A percentile compares a stretch with the other conserved stretches of the same genome.
phyloP scores from a whole-genome alignment of 1,140 invertebrate genomes.

The Drosophila ogumai region DNA sequence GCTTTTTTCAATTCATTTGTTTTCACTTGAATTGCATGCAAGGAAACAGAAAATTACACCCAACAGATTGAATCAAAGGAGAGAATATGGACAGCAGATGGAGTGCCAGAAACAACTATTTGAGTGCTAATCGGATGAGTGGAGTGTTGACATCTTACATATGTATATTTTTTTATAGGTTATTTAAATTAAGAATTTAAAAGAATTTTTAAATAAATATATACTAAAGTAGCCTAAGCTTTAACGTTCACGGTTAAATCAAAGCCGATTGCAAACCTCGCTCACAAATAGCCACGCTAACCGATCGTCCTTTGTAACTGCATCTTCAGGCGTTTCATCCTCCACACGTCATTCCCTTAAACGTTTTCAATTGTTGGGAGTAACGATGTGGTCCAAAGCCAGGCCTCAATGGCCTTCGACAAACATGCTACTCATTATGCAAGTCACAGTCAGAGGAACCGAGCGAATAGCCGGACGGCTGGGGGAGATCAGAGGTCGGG shows the following conservation, averaged over 20 bases:
- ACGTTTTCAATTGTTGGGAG: conserved; percentile 40
- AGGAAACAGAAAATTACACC: conserved; percentile 1
- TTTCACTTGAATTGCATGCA: conserved; percentile 14
- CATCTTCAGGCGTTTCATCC: background rate
- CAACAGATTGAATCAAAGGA: background rate
- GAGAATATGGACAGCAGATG: background rate
- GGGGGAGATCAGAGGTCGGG: conserved; percentile 1
- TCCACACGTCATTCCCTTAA: conserved; percentile 11
- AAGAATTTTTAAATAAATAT: no score
- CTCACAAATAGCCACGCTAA: background rate
- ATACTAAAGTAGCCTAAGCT: no score
- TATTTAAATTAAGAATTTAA: no score
- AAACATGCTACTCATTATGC: conserved; percentile 79
- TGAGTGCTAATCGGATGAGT: background rate
- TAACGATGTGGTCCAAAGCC: conserved; percentile 13
- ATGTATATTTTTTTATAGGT: no score
- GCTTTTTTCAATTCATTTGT: conserved; percentile 53
- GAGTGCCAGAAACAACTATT: background rate
- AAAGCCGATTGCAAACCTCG: background rate
- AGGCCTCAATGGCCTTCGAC: conserved; percentile 31
- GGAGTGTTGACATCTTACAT: background rate
- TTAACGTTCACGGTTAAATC: background rate
- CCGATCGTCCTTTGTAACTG: conserved; percentile 7
- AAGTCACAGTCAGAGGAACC: conserved; percentile 59
- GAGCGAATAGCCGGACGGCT: background rate